phyloP scores from a whole-genome alignment of 1,140 invertebrate species.

The Macrostomum lignano region DNA sequence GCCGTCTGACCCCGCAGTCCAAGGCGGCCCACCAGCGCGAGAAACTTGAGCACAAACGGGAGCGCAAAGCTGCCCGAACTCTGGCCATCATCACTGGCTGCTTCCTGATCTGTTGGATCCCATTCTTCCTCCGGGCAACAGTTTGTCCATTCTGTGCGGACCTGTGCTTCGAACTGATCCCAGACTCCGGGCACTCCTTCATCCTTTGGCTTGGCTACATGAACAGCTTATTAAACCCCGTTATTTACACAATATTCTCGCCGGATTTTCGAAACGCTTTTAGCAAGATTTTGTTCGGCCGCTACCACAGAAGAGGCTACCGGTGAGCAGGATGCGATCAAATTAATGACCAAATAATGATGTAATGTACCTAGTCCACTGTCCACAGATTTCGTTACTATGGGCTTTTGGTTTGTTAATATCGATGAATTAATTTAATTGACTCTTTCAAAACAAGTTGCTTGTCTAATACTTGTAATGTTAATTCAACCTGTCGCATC shows the following conservation, averaged over 20 bases:
- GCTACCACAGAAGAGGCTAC: slow-evolving; percentile 4
- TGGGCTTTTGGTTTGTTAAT: too few relatives aligned
- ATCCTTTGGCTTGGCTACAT: slow-evolving; percentile 8
- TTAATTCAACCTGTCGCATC: too few relatives aligned
- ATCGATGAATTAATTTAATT: too few relatives aligned
- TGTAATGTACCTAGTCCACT: too few relatives aligned
- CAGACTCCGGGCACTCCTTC: slow-evolving; percentile 8
- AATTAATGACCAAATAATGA: too few relatives aligned
- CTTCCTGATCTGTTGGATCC: slow-evolving; percentile 10
- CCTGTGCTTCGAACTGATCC: slow-evolving; percentile 10
- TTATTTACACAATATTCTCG: slow-evolving; percentile 10
- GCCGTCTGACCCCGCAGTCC: too few relatives aligned
- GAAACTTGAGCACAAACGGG: slow-evolving; percentile 12
- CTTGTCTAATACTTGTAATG: too few relatives aligned
- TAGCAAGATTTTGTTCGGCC: slow-evolving; percentile 8
- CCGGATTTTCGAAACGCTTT: slow-evolving; percentile 10
- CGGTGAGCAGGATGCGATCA: too few relatives aligned
- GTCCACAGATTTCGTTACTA: too few relatives aligned
- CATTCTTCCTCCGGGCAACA: slow-evolving; percentile 9
- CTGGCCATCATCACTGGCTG: slow-evolving; percentile 14
- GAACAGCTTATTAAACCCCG: slow-evolving; percentile 9
- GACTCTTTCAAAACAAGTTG: too few relatives aligned
- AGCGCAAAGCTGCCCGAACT: slow-evolving; percentile 14
- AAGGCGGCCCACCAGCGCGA: slow-evolving; percentile 2
- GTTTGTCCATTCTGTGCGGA: slow-evolving; percentile 11